Percentiles rank a stretch among this genome's conserved stretches.
Evolutionary conservation across 2,113 vertebrate species (phyloP).

Genomic region (Chiloscyllium plagiosum): DNA sequence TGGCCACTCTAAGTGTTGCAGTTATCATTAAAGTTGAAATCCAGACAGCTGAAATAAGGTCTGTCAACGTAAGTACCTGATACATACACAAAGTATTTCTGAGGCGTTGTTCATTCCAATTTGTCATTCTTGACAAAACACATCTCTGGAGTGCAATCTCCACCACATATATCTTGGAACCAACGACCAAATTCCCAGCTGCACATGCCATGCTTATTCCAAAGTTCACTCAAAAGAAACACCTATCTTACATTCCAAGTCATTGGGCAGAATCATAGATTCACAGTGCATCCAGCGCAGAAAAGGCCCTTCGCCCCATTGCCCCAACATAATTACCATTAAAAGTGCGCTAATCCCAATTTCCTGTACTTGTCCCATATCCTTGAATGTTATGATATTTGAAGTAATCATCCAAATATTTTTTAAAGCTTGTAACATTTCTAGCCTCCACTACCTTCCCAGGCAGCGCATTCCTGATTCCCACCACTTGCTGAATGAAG

Average conservation of each 20-base stretch:
- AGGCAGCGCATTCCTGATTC: too few relatives aligned
- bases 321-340: too few relatives aligned
- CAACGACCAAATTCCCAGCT: neutral
- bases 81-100: neutral
- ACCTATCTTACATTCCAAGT: neutral
- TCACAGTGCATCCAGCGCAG: too few relatives aligned
- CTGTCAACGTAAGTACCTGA: neutral
- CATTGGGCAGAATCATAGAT: too few relatives aligned
- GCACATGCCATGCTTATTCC: neutral
- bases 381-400: too few relatives aligned
- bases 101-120: neutral
- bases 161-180: neutral
- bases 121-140: neutral
- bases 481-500: too few relatives aligned
- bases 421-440: too few relatives aligned
- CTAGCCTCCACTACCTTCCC: too few relatives aligned
- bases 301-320: too few relatives aligned
- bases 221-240: neutral
- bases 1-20: neutral
- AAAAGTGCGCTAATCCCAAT: too few relatives aligned
- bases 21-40: constrained; percentile 28
- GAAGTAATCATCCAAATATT: too few relatives aligned
- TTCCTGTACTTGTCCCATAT: too few relatives aligned
- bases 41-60: constrained; percentile 29
- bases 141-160: neutral